Conservation (phyloP, 2,113 vertebrate genomes). For the pig (Sus scrofa) region T2T-Sscrofa CM000824.6:29481001-29481500, state of each 20-base stretch:
- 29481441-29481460: not conserved
- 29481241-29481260: accelerated
- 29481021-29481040: not conserved
- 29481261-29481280: not conserved
- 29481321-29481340: not conserved
- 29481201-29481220: not conserved
- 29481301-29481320: not conserved
- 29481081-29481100: not conserved
- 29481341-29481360: no score
- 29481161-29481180: not conserved
- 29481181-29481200: not conserved
- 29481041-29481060: not conserved
- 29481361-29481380: no score
- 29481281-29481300: not conserved
- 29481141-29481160: not conserved
- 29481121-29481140: not conserved
- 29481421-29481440: not conserved
- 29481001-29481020: not conserved
- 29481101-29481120: not conserved
- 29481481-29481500: not conserved
- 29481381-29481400: no score
- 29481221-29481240: not conserved
- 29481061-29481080: not conserved
- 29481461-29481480: not conserved
- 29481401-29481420: not conserved